Conservation (phyloP, 2,888 invertebrate genomes). For the Plagodis dolabraria region DNA sequence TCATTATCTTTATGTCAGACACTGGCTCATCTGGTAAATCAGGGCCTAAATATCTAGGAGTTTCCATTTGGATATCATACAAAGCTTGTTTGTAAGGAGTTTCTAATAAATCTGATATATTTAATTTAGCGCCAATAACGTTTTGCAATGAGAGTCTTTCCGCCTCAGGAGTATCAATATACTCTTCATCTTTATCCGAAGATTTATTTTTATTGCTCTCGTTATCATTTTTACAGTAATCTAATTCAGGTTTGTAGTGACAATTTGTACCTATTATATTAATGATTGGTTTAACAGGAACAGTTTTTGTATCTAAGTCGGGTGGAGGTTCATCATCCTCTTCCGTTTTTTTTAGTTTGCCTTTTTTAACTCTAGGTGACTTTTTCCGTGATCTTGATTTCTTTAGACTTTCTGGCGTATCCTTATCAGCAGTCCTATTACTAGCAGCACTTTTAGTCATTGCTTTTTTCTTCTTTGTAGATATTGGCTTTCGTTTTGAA, state of each 20-base stretch:
- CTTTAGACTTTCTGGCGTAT: slow-evolving; percentile 28
- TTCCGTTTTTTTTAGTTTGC: slow-evolving; percentile 45
- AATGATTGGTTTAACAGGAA: slow-evolving; percentile 61
- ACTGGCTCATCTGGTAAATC: slow-evolving; percentile 72
- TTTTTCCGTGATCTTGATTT: slow-evolving; percentile 29
- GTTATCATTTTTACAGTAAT: slow-evolving; percentile 37
- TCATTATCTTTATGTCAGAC: slow-evolving; percentile 84
- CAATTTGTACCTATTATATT: slow-evolving; percentile 55
- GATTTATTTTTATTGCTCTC: slow-evolving; percentile 50
- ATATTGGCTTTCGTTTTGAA: slow-evolving; percentile 34
- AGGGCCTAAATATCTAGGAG: slow-evolving; percentile 81
- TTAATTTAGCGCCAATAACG: slow-evolving; percentile 72
- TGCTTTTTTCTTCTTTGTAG: slow-evolving; percentile 43
- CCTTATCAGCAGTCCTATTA: slow-evolving; percentile 27
- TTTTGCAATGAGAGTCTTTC: slow-evolving; percentile 72
- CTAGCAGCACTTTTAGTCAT: slow-evolving; percentile 27
- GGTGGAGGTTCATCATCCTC: slow-evolving; percentile 39
- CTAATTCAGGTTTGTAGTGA: slow-evolving; percentile 28
- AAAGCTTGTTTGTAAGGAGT: slow-evolving; percentile 84
- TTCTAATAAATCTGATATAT: slow-evolving; percentile 80
- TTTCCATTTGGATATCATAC: slow-evolving; percentile 80
- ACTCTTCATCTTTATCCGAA: slow-evolving; percentile 48
- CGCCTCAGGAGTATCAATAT: slow-evolving; percentile 69
- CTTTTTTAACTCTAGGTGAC: slow-evolving; percentile 42
- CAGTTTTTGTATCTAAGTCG: slow-evolving; percentile 8